Evolutionary conservation across 1,140 invertebrate species (phyloP), one percentile per base, ranked within the genome.

Genomic region (Tenebrio molitor): DNA sequence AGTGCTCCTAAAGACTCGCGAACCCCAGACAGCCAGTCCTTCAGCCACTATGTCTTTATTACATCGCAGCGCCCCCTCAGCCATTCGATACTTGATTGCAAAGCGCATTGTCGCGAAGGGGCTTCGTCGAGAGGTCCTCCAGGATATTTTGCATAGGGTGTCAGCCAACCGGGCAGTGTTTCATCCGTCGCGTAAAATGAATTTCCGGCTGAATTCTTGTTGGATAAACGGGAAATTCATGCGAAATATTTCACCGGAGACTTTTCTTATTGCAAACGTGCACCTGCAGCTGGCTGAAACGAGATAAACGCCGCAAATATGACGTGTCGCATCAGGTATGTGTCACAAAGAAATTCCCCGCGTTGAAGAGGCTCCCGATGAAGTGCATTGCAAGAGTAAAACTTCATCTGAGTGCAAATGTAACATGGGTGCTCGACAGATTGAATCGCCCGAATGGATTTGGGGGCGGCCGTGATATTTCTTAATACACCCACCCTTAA

Each of bases 51-150:
- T 17, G 33, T 66, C 36, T 66, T 66, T 66, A 66, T 66, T 66
- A 66, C 42, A 66, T 19, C 21, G 39, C 15, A 19, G n/a, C 14
- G 41, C 36, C 6, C 36, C 21, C 25, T 42, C 23, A 29, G 42
- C 16, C 1, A 66, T 17, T 66, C 64, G 64, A 66, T 66, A 66
- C 64, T 66, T 66, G 64, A 66, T 66, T 66, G 39, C 34, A 41
- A 29, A 14, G 33, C 14, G 42, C 19, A 42, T 41, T 66, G 64
- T 42, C 21, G 23, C 10, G 23, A 58, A 21, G 17, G n/a, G 16
- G 44, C 21, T 29, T n/a, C n/a, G n/a, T n/a, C n/a, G n/a, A n/a
- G n/a, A n/a, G n/a, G n/a, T n/a, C n/a, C n/a, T n/a, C n/a, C n/a
- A n/a, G n/a, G n/a, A n/a, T n/a, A n/a, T n/a, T n/a, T n/a, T n/a